These are phyloP conservation scores for Diorhabda sublineata DNA, from an alignment of 1,140 invertebrate genomes.

Conservation along the genomic window DNA sequence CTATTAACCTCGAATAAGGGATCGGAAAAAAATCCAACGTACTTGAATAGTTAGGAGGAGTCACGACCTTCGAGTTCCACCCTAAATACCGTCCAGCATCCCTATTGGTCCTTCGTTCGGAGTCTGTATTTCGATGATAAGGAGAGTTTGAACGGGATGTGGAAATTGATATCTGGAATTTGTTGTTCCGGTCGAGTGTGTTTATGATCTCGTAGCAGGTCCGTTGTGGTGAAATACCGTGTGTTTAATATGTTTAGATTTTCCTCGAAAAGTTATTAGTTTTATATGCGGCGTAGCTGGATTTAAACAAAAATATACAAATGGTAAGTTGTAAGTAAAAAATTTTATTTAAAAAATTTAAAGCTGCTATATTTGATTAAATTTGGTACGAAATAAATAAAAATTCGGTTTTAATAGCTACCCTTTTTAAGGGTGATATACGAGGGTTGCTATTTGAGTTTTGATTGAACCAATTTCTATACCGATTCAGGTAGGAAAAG, in stretches of 20 bases:
- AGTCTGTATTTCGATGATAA: slow-evolving; percentile 40
- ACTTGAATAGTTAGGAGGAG: neutral
- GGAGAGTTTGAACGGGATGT: slow-evolving; percentile 30
- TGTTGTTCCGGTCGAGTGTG: slow-evolving; percentile 33
- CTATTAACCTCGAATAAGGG: too few species aligned
- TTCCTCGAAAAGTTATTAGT: neutral
- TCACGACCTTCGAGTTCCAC: neutral
- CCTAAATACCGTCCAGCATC: neutral
- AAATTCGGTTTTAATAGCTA: too few species aligned
- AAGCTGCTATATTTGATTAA: too few species aligned
- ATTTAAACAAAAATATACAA: neutral
- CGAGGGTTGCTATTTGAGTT: too few species aligned
- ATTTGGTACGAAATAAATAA: too few species aligned
- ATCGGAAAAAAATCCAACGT: too few species aligned
- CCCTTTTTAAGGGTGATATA: too few species aligned
- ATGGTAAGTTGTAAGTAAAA: neutral
- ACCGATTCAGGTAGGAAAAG: too few species aligned
- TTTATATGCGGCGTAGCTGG: slow-evolving; percentile 1
- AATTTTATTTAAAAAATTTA: neutral
- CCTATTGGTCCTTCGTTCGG: slow-evolving; percentile 34
- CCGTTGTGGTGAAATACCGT: neutral
- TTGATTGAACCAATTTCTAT: too few species aligned
- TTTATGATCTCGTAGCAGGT: slow-evolving; percentile 6
- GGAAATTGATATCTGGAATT: slow-evolving; percentile 34
- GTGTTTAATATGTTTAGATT: neutral